phyloP scores from a whole-genome alignment of 2,888 invertebrate genomes.

The Drosophila neutralis region DNA sequence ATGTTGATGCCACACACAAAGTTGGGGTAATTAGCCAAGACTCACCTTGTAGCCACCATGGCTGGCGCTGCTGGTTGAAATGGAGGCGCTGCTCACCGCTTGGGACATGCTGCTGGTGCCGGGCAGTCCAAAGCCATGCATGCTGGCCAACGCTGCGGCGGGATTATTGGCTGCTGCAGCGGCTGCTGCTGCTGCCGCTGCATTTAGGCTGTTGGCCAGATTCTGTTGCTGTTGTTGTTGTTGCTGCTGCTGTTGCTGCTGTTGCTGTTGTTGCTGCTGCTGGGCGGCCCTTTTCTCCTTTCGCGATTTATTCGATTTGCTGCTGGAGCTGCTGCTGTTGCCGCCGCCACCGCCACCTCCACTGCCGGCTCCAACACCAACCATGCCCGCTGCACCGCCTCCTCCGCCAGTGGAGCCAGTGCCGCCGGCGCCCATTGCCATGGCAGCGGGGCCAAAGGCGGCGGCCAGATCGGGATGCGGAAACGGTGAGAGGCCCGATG shows the following conservation, averaged over 20 bases:
- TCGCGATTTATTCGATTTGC: conserved; percentile 83
- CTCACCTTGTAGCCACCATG: conserved; percentile 82
- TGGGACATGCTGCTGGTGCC: conserved; percentile 83
- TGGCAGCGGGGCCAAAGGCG: conserved; percentile 85
- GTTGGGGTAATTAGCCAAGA: background rate
- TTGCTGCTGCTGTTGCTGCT: conserved; percentile 80
- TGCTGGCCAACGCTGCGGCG: conserved; percentile 80
- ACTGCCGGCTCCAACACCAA: conserved; percentile 80
- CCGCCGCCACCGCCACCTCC: conserved; percentile 70
- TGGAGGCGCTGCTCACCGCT: conserved; percentile 73
- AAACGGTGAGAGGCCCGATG: conserved; percentile 90
- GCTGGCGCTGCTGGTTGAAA: conserved; percentile 62
- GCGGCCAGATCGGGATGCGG: conserved; percentile 88
- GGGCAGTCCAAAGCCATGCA: conserved; percentile 83
- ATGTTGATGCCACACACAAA: background rate
- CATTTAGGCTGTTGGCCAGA: conserved; percentile 82
- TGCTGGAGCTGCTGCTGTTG: conserved; percentile 81
- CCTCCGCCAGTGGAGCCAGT: conserved; percentile 82
- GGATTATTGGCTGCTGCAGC: conserved; percentile 80
- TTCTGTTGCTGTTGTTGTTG: conserved; percentile 81
- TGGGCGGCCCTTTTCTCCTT: conserved; percentile 84
- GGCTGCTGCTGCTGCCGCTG: conserved; percentile 80
- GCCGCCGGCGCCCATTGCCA: conserved; percentile 76
- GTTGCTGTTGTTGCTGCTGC: conserved; percentile 78
- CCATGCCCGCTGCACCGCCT: conserved; percentile 69